Evolutionary conservation across 2,888 invertebrate genomes (phyloP).

Genomic region (Orthosia gothica): DNA sequence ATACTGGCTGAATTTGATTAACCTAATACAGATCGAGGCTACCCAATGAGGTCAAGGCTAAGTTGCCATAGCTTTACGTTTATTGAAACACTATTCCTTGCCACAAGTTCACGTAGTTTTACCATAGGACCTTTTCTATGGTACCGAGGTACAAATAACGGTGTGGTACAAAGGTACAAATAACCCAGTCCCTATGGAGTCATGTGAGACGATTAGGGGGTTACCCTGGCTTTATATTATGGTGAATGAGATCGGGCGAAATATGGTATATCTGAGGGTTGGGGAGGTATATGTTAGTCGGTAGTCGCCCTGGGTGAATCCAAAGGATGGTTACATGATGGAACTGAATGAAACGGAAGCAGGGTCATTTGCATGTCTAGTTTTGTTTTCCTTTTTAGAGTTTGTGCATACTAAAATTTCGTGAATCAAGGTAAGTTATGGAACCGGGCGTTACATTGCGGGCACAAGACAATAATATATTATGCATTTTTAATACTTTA

Average conservation of each 20-base stretch:
- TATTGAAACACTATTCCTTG: conserved; percentile 40
- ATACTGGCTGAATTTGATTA: conserved; percentile 49
- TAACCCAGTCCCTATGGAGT: conserved; percentile 38
- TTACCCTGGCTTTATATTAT: conserved; percentile 54
- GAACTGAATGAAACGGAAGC: not conserved
- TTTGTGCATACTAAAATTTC: no score
- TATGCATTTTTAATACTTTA: no score
- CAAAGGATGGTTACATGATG: not conserved
- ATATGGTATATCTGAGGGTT: conserved; percentile 30
- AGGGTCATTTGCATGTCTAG: no score
- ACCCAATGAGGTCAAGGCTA: conserved; percentile 48
- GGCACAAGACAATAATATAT: no score
- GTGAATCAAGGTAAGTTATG: no score
- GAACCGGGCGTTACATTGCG: no score
- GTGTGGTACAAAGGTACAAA: conserved; percentile 34
- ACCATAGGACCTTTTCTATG: conserved; percentile 26
- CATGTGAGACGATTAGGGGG: conserved; percentile 33
- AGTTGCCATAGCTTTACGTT: conserved; percentile 43
- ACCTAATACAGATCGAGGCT: conserved; percentile 49
- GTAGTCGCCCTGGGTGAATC: not conserved
- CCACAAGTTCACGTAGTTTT: conserved; percentile 34
- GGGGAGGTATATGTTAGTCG: not conserved
- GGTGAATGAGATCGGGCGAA: conserved; percentile 50
- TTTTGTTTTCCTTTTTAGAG: not conserved
- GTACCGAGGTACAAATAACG: conserved; percentile 34